These are phyloP conservation scores for Malacosoma neustria DNA, from an alignment of 2,888 invertebrate genomes.

Conservation along the genomic window DNA sequence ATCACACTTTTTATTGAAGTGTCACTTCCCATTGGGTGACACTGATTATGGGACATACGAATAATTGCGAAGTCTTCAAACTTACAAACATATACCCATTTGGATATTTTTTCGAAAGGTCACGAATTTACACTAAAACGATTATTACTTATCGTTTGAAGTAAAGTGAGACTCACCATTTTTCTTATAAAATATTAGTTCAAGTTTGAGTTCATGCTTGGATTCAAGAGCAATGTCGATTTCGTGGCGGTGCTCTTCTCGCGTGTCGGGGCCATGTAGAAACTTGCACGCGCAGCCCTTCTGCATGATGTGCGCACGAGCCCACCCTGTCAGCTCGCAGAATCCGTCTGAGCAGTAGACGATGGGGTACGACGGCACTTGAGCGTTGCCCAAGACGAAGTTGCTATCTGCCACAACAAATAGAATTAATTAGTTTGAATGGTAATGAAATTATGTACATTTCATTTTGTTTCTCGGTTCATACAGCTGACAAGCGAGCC, in stretches of 20 bases:
- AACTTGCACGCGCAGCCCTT: slow-evolving; percentile 97
- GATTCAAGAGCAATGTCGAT: slow-evolving; percentile 92
- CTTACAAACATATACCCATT: too few relatives aligned
- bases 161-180: slow-evolving; percentile 78
- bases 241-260: slow-evolving; percentile 89
- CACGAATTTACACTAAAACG: too few relatives aligned
- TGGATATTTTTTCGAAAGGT: too few relatives aligned
- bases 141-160: neutral
- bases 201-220: slow-evolving; percentile 94
- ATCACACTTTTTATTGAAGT: too few relatives aligned
- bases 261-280: slow-evolving; percentile 92
- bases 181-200: slow-evolving; percentile 96
- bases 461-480: too few relatives aligned
- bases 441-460: too few relatives aligned
- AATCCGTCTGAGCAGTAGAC: slow-evolving; percentile 98
- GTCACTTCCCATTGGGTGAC: too few relatives aligned
- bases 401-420: slow-evolving; percentile 85
- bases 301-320: slow-evolving; percentile 97
- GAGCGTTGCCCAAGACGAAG: slow-evolving; percentile 96
- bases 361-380: slow-evolving; percentile 93
- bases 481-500: too few relatives aligned
- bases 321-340: slow-evolving; percentile 95
- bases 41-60: too few relatives aligned
- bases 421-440: too few relatives aligned
- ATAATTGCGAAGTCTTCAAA: too few relatives aligned